Conservation (phyloP, 2,888 invertebrate genomes). For the Drosophila diplacantha region DNA sequence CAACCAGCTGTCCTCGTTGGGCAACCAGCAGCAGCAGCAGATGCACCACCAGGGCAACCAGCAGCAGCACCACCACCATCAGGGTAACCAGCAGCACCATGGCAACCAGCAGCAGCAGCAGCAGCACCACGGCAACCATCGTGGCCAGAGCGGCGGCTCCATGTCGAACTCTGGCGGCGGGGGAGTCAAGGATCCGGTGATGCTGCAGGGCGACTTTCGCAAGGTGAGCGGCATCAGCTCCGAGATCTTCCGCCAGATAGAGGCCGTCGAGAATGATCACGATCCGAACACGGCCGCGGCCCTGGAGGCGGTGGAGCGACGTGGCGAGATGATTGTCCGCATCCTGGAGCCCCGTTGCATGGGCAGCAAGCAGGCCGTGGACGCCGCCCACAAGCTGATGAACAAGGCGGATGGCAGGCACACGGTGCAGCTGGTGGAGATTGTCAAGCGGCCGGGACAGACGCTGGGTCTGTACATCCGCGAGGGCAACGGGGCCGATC, state of each 20-base stretch:
- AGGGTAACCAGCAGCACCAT: conserved; percentile 77
- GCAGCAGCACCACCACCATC: conserved; percentile 71
- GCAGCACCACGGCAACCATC: conserved; percentile 74
- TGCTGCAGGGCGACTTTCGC: conserved; percentile 95
- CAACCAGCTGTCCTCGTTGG: conserved; percentile 80
- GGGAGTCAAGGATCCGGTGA: conserved; percentile 82
- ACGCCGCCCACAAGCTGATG: conserved; percentile 92
- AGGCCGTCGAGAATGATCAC: conserved; percentile 96
- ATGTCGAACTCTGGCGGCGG: conserved; percentile 64
- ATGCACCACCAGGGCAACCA: conserved; percentile 73
- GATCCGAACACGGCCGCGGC: conserved; percentile 95
- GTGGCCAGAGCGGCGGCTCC: conserved; percentile 48
- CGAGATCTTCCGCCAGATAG: conserved; percentile 97
- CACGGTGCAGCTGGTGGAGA: conserved; percentile 94
- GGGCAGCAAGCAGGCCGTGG: conserved; percentile 90
- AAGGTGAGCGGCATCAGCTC: conserved; percentile 97
- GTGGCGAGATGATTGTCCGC: conserved; percentile 96
- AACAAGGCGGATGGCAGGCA: conserved; percentile 81
- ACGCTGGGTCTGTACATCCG: conserved; percentile 98
- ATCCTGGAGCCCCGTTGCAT: conserved; percentile 92
- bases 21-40: conserved; percentile 72
- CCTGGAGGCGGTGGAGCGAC: conserved; percentile 93
- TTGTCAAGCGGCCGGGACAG: conserved; percentile 99
- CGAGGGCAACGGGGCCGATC: conserved; percentile 98
- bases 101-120: conserved; percentile 74